Percentiles rank a stretch among this genome's conserved stretches.
phyloP scores from a whole-genome alignment of 2,888 invertebrate genomes.

The Steinernema hermaphroditum region DNA sequence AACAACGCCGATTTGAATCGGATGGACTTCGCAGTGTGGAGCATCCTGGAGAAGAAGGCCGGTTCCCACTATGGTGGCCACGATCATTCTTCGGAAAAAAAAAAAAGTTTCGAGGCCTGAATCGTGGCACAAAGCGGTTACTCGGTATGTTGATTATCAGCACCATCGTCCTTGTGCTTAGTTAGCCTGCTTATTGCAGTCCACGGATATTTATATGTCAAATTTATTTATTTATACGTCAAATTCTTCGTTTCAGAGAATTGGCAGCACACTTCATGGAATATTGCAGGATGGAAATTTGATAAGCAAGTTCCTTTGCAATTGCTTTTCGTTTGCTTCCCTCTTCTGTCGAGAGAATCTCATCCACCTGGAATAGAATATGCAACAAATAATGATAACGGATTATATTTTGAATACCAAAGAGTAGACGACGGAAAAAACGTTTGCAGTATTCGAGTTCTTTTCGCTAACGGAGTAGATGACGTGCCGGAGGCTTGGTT shows the following conservation, averaged over 20 bases:
- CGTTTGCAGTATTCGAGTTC: constrained; percentile 31
- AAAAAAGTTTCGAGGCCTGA: background rate
- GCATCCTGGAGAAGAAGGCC: too few species aligned
- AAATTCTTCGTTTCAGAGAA: constrained; percentile 48
- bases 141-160: background rate
- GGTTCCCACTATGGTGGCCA: too few species aligned
- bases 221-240: background rate
- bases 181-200: background rate
- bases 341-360: too few species aligned
- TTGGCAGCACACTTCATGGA: constrained; percentile 58
- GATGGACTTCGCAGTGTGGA: too few species aligned
- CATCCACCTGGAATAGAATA: too few species aligned
- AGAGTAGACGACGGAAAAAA: constrained; percentile 32
- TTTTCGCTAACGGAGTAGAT: constrained; percentile 56
- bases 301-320: constrained; percentile 54
- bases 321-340: too few species aligned
- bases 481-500: constrained; percentile 49
- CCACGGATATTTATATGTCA: background rate
- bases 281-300: constrained; percentile 59
- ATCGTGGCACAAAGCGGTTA: background rate
- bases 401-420: too few species aligned
- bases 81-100: too few species aligned
- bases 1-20: too few species aligned
- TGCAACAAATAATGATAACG: too few species aligned
- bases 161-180: background rate